Conservation (phyloP, 2,113 vertebrate genomes). For the Callocephalon fimbriatum region DNA sequence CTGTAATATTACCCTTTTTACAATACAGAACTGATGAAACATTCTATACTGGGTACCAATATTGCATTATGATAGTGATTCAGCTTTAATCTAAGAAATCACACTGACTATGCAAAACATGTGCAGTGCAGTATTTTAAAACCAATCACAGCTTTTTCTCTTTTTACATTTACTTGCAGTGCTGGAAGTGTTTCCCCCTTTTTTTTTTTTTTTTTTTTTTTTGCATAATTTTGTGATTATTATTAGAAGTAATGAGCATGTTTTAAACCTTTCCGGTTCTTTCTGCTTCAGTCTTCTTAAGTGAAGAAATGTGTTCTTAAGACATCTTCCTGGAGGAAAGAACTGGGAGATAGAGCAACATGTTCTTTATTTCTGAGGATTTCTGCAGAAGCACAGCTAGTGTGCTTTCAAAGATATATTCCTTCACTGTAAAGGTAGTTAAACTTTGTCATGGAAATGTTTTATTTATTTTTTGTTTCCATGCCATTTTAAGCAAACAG, state of each 20-base stretch:
- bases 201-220: background rate
- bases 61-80: background rate
- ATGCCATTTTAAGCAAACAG: background rate
- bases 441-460: background rate
- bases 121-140: background rate
- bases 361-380: background rate
- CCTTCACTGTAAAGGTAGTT: background rate
- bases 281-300: background rate
- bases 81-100: background rate
- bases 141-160: background rate
- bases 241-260: background rate
- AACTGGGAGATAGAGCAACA: background rate
- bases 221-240: background rate
- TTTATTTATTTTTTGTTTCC: background rate
- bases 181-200: background rate
- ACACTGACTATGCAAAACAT: background rate
- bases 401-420: background rate
- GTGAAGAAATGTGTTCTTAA: background rate
- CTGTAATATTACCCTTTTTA: background rate
- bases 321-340: background rate
- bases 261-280: background rate
- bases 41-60: background rate
- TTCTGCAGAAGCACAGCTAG: background rate
- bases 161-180: background rate
- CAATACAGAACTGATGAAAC: background rate